These are phyloP conservation scores for Ferdinandea cuprea DNA, from an alignment of 2,888 invertebrate species.

Conservation along the genomic window DNA sequence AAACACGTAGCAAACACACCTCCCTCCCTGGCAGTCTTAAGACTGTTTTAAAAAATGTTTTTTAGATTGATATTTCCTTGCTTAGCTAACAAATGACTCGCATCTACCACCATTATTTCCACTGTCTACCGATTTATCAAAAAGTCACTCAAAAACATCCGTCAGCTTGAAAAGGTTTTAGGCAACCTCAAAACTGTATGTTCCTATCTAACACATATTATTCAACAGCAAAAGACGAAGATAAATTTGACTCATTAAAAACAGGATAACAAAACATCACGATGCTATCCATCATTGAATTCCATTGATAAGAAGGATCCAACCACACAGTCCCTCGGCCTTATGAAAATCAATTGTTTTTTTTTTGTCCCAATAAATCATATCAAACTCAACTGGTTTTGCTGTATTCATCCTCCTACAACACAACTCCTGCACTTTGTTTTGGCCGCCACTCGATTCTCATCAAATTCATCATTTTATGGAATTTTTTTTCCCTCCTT, in stretches of 20 bases:
- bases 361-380: constrained; percentile 69
- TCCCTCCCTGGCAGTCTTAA: too few relatives aligned
- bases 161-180: not conserved
- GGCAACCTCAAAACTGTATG: not conserved
- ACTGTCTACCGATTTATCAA: constrained; percentile 10
- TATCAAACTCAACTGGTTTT: constrained; percentile 27
- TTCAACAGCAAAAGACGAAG: constrained; percentile 35
- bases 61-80: too few relatives aligned
- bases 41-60: too few relatives aligned
- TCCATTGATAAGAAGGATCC: constrained; percentile 45
- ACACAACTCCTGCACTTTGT: not conserved
- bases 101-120: not conserved
- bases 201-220: constrained; percentile 1
- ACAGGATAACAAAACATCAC: constrained; percentile 51
- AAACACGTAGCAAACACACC: too few relatives aligned
- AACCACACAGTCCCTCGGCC: constrained; percentile 3
- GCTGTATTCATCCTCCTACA: not conserved
- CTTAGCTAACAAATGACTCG: too few relatives aligned
- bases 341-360: too few relatives aligned
- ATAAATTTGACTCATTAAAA: constrained; percentile 44
- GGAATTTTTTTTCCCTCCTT: constrained; percentile 25
- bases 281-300: constrained; percentile 44
- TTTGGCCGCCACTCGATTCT: constrained; percentile 42
- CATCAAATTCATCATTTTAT: constrained; percentile 47
- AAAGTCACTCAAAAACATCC: not conserved